Percentiles rank a stretch among this genome's conserved stretches.
These are phyloP conservation scores for Dynastes hyllus DNA, from an alignment of 2,888 invertebrate genomes.

Conservation along the genomic window DNA sequence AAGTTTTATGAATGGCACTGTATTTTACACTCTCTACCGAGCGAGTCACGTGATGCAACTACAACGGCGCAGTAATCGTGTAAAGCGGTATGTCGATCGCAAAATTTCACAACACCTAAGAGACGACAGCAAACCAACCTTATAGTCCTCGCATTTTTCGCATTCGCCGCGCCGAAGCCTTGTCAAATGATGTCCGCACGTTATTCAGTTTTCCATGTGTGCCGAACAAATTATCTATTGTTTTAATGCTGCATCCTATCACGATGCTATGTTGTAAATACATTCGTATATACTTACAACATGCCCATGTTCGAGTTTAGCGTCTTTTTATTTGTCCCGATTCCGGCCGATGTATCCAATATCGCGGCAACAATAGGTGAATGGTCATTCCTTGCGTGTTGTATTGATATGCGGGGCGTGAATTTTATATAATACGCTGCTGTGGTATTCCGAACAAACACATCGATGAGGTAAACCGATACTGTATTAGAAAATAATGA, in stretches of 20 bases:
- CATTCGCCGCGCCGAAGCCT: conserved; percentile 12
- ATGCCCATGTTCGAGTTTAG: conserved; percentile 3
- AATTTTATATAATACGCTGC: neutral
- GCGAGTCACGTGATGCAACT: neutral
- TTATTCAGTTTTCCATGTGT: conserved; percentile 54
- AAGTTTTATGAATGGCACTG: too few relatives aligned
- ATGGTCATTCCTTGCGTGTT: conserved; percentile 10
- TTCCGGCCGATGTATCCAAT: neutral
- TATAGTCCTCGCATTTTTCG: neutral
- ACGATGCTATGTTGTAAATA: conserved; percentile 55
- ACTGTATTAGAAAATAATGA: too few relatives aligned
- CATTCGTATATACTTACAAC: neutral
- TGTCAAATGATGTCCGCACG: conserved; percentile 50
- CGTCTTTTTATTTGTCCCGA: neutral
- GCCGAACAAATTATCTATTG: conserved; percentile 60
- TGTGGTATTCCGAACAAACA: too few relatives aligned
- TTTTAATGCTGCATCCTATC: conserved; percentile 59
- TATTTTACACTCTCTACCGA: neutral
- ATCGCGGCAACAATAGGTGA: neutral
- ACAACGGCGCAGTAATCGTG: neutral
- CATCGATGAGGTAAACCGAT: neutral
- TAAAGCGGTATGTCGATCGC: neutral
- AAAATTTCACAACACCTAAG: conserved; percentile 7
- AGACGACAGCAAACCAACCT: conserved; percentile 2
- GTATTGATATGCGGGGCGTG: neutral